These are phyloP conservation scores for Planiliza haematocheilus DNA, from an alignment of 2,113 vertebrate genomes.

Conservation along the genomic window DNA sequence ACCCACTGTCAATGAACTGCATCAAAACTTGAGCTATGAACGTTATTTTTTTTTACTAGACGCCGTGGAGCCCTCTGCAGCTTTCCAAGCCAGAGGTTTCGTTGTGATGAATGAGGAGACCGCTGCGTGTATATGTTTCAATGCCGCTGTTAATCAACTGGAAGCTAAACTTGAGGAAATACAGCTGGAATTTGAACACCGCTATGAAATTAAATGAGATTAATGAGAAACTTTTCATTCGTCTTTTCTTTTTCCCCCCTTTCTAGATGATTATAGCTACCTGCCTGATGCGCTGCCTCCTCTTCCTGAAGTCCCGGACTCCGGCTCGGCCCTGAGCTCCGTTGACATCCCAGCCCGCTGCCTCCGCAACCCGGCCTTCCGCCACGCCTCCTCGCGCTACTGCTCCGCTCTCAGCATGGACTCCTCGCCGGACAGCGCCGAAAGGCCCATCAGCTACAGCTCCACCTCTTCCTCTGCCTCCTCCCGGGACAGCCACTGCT, in stretches of 20 bases:
- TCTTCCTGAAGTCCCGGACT: slow-evolving; percentile 83
- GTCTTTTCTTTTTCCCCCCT: slow-evolving; percentile 15
- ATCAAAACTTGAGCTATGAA: slow-evolving; percentile 2
- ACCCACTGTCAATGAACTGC: not conserved
- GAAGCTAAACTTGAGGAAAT: not conserved
- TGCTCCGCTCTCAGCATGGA: slow-evolving; percentile 90
- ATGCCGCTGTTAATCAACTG: not conserved
- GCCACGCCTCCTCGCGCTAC: slow-evolving; percentile 71
- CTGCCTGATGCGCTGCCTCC: slow-evolving; percentile 84
- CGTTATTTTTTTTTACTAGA: not conserved
- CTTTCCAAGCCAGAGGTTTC: not conserved
- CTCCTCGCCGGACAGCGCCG: slow-evolving; percentile 87
- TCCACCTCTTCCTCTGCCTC: slow-evolving; percentile 97
- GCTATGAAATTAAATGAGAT: not conserved
- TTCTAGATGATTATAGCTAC: slow-evolving; percentile 87
- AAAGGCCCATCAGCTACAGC: slow-evolving; percentile 95
- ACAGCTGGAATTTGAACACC: not conserved
- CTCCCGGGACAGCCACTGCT: slow-evolving; percentile 96
- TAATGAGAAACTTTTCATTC: slow-evolving; percentile 6
- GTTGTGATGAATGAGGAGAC: not conserved
- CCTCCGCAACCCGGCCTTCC: slow-evolving; percentile 78
- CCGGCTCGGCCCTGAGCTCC: slow-evolving; percentile 80
- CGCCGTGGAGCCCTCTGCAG: not conserved
- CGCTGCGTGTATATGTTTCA: not conserved
- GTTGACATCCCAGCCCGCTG: slow-evolving; percentile 76